A percentile compares a stretch with the other conserved stretches of the same genome.
Conservation (phyloP, 2,888 invertebrate species). For the Dioctria linearis region DNA sequence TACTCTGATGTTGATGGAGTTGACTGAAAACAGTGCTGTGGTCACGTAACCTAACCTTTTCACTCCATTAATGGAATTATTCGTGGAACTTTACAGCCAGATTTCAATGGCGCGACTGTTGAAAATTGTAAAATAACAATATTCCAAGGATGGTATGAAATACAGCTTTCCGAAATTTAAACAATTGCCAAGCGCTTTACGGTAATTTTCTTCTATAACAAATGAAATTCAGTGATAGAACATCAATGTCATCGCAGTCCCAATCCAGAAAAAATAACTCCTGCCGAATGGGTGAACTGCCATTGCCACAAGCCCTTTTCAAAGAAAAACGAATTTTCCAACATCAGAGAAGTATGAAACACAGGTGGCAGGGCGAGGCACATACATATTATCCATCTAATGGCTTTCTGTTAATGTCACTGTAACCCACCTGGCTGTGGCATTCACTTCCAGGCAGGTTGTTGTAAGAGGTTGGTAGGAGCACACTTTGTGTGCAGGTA, state of each 20-base stretch:
- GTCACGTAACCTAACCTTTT: background rate
- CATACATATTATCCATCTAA: constrained; percentile 51
- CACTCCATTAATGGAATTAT: background rate
- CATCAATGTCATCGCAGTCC: constrained; percentile 1
- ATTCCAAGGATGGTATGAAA: too few species aligned
- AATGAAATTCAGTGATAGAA: background rate
- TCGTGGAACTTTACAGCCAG: background rate
- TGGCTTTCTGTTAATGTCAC: constrained; percentile 56
- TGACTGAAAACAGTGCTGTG: background rate
- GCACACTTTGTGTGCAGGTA: constrained; percentile 47
- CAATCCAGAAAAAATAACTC: background rate
- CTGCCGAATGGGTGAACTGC: constrained; percentile 27
- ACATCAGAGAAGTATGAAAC: constrained; percentile 51
- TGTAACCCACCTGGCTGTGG: constrained; percentile 39
- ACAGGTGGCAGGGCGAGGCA: constrained; percentile 52
- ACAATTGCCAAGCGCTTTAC: too few species aligned
- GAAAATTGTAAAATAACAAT: too few species aligned
- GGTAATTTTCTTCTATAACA: too few species aligned
- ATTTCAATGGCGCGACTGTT: too few species aligned
- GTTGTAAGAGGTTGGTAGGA: constrained; percentile 6
- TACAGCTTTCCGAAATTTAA: too few species aligned
- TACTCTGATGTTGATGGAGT: constrained; percentile 2
- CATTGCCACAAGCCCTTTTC: constrained; percentile 31
- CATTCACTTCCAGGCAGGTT: background rate
- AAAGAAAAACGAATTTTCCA: constrained; percentile 51